Conservation (phyloP, 2,113 vertebrate genomes). For the Phylloscopus trochiloides region DNA sequence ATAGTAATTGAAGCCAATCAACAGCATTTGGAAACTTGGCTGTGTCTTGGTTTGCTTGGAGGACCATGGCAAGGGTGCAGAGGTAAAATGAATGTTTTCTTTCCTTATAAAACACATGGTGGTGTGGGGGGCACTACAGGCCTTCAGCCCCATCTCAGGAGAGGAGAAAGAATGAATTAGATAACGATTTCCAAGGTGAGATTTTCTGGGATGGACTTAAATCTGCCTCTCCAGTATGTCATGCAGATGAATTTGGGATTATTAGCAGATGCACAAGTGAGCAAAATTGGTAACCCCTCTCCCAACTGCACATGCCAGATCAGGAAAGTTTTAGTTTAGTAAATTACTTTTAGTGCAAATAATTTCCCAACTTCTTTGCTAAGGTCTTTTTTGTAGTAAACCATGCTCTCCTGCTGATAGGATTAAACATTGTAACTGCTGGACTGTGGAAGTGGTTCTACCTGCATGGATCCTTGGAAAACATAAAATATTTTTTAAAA, state of each 20-base stretch:
- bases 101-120: background rate
- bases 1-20: background rate
- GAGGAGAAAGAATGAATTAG: background rate
- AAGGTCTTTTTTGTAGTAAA: background rate
- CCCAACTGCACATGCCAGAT: background rate
- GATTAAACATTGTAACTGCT: background rate
- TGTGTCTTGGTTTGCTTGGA: background rate
- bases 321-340: background rate
- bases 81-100: background rate
- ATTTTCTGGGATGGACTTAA: background rate
- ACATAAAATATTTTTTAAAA: background rate
- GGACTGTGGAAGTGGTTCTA: background rate
- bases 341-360: background rate
- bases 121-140: background rate
- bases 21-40: background rate
- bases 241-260: background rate
- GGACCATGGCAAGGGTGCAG: background rate
- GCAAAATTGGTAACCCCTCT: background rate
- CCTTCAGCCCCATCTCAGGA: background rate
- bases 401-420: background rate
- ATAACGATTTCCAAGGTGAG: background rate
- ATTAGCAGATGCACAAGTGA: background rate
- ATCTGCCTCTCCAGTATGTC: background rate
- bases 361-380: background rate
- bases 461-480: background rate